Evolutionary conservation across 2,888 invertebrate species (phyloP), one percentile per base, ranked within the genome.

Genomic region (Hemicrepidius hirtus): DNA sequence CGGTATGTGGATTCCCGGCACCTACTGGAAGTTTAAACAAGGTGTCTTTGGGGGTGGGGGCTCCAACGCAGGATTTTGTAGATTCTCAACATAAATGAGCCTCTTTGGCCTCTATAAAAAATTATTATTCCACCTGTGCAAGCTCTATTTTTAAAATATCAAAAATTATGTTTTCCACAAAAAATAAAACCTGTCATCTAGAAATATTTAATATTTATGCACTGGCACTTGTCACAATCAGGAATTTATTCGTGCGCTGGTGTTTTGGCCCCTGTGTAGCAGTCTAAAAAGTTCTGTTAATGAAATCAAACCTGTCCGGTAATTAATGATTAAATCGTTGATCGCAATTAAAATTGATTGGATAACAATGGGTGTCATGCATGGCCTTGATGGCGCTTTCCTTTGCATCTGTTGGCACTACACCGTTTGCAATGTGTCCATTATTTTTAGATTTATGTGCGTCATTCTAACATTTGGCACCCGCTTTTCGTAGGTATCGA

Each of bases 391-490:
- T 40, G 50, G 16, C 50, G 44, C 53, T 60, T 55, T 63, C 40
- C 28, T 68, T 65, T 64, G 49, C 35, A 65, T 37, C 57, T 64
- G 57, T 64, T 44, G 41, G 40, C 55, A 63, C 35, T 24, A 35
- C 20, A 57, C 57, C 24, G 24, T 70, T 63, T 49, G 59, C 59
- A 49, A 46, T 24, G 20, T 65, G 70, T 60, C 62, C 68, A 79
- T 77, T 83, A 82, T 82, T 82, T 83, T 81, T 82, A 82, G 82
- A 80, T 76, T 79, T 75, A 76, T 77, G 79, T 81, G 80, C 82
- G 82, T 83, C 82, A 83, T 71, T 77, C 72, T 65, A 37, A 71
- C 78, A 74, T 77, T 78, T 81, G 81, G 80, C 81, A 81, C 28
- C 35, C 55, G 13, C 53, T 60, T 60, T 68, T 28, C 50, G 46